A percentile compares a stretch with the other conserved stretches of the same genome.
Conservation (phyloP, 92 coral and sea anemone species). For the Heteractis magnifica region DNA sequence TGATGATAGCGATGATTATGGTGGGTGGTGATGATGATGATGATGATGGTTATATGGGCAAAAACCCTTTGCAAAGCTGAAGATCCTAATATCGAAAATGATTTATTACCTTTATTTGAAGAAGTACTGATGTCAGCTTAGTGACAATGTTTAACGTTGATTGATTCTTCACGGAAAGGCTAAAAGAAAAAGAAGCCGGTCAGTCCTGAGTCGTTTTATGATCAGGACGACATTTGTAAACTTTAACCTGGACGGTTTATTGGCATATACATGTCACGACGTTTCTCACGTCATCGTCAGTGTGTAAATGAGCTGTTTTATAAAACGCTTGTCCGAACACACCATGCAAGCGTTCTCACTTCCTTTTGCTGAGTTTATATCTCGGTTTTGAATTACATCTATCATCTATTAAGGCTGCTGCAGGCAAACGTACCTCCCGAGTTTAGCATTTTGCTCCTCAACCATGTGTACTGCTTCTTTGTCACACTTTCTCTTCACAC, state of each 20-base stretch:
- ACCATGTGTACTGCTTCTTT: conserved; percentile 85
- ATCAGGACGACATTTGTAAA: not conserved
- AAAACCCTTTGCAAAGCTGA: not conserved
- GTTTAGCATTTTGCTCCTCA: conserved; percentile 60
- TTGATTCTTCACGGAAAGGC: conserved; percentile 43
- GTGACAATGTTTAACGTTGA: conserved; percentile 56
- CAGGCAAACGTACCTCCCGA: conserved; percentile 52
- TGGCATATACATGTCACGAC: no score
- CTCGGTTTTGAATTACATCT: no score
- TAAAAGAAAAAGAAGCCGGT: not conserved
- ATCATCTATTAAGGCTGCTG: not conserved
- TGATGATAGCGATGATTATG: not conserved
- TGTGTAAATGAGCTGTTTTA: no score
- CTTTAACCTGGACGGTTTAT: no score
- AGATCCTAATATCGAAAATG: not conserved
- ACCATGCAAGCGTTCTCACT: no score
- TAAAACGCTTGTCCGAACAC: no score
- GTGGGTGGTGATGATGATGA: not conserved
- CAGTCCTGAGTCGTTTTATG: not conserved
- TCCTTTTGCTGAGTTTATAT: no score
- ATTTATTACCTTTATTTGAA: conserved; percentile 78
- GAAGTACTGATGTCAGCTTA: conserved; percentile 76
- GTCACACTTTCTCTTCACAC: conserved; percentile 82
- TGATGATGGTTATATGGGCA: no score
- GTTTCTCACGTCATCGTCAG: no score